Conservation (phyloP, 2,888 invertebrate genomes). For the Trachelus tabidus region DNA sequence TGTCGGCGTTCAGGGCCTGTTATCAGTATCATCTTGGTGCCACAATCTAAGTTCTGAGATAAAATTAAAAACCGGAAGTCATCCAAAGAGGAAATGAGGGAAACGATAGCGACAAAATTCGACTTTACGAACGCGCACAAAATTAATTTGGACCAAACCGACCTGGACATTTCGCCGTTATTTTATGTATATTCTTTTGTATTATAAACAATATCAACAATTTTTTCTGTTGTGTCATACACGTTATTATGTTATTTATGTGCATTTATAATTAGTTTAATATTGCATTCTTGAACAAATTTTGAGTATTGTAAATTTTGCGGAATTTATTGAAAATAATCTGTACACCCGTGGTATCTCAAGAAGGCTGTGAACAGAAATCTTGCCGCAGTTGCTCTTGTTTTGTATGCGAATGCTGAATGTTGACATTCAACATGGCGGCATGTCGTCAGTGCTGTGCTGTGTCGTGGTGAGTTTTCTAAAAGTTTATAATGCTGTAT, state of each 20-base stretch:
- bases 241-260: not conserved
- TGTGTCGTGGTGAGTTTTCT: slow-evolving; percentile 92
- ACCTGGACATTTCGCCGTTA: not conserved
- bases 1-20: not conserved
- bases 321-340: not conserved
- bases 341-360: slow-evolving; percentile 8
- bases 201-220: not conserved
- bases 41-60: not conserved
- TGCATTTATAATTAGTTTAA: not conserved
- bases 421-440: slow-evolving; percentile 93
- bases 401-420: slow-evolving; percentile 53
- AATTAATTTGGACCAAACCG: not conserved
- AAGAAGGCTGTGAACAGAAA: slow-evolving; percentile 22
- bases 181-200: not conserved
- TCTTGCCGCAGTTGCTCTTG: slow-evolving; percentile 18
- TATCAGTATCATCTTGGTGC: not conserved
- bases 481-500: slow-evolving; percentile 44
- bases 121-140: not conserved
- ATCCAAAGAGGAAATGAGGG: not conserved
- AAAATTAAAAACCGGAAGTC: not conserved
- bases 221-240: not conserved
- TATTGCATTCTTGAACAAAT: not conserved
- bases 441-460: slow-evolving; percentile 96
- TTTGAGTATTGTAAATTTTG: not conserved
- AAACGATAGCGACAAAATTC: not conserved